Evolutionary conservation across 2,888 invertebrate species (phyloP).

Genomic region (Gymnosoma rotundatum): DNA sequence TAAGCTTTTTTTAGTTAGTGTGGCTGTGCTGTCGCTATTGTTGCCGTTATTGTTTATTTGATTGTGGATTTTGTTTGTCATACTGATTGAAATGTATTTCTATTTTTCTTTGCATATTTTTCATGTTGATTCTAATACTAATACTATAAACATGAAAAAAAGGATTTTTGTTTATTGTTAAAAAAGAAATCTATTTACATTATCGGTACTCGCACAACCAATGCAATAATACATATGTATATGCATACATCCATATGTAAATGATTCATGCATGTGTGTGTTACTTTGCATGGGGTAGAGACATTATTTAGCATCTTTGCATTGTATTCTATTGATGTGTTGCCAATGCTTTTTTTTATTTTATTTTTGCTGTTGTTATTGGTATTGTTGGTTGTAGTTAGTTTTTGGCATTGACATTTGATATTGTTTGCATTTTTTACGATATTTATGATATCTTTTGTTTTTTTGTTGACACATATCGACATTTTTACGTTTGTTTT

Average conservation of each 20-base stretch:
- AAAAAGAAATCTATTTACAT: constrained; percentile 46
- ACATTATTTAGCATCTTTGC: constrained; percentile 40
- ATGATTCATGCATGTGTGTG: not conserved
- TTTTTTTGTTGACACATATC: constrained; percentile 48
- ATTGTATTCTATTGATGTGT: constrained; percentile 50
- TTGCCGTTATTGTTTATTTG: constrained; percentile 38
- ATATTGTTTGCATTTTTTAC: constrained; percentile 60
- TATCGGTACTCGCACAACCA: constrained; percentile 13
- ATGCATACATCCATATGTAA: not conserved
- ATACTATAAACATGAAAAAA: constrained; percentile 10
- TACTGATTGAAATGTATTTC: constrained; percentile 66
- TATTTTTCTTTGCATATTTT: constrained; percentile 28
- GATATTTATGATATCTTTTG: constrained; percentile 62
- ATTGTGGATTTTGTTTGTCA: constrained; percentile 64
- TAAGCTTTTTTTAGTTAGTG: constrained; percentile 17
- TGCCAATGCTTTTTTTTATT: constrained; percentile 44
- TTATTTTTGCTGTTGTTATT: constrained; percentile 18
- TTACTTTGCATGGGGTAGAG: constrained; percentile 43
- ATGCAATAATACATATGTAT: no score
- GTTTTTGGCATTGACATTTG: constrained; percentile 64
- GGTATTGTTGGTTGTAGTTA: constrained; percentile 14
- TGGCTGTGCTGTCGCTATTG: not conserved
- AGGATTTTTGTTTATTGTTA: constrained; percentile 7
- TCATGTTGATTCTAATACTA: constrained; percentile 50
- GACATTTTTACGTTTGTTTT: constrained; percentile 29